phyloP scores from a whole-genome alignment of 1,140 invertebrate genomes.

The Musca domestica region DNA sequence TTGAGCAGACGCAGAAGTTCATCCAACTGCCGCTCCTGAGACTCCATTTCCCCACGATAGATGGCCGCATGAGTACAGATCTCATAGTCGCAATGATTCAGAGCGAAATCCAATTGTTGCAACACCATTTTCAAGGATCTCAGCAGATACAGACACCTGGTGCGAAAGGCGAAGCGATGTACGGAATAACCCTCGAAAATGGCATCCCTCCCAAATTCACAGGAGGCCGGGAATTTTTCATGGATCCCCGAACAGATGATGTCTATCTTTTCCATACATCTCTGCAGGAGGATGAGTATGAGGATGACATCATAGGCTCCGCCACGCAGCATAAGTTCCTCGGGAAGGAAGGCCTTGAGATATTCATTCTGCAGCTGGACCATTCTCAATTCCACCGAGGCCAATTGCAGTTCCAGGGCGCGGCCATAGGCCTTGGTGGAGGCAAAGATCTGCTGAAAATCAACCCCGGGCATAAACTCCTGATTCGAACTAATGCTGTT shows the following conservation, averaged over 20 bases:
- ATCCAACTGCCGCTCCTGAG: conserved; percentile 88
- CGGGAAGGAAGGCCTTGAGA: conserved; percentile 87
- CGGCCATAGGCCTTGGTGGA: conserved; percentile 85
- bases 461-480: conserved; percentile 64
- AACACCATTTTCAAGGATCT: conserved; percentile 72
- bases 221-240: conserved; percentile 67
- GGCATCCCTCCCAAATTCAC: conserved; percentile 64
- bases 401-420: conserved; percentile 88
- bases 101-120: conserved; percentile 68
- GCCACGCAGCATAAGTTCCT: conserved; percentile 84
- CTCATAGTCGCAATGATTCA: conserved; percentile 80
- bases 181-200: conserved; percentile 83
- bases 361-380: conserved; percentile 80
- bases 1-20: conserved; percentile 84
- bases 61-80: conserved; percentile 81
- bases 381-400: conserved; percentile 84
- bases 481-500: conserved; percentile 55
- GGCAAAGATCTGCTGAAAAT: conserved; percentile 86
- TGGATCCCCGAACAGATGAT: conserved; percentile 84
- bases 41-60: conserved; percentile 81
- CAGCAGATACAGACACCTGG: conserved; percentile 77
- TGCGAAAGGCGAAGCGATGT: conserved; percentile 87
- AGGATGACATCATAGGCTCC: conserved; percentile 94
- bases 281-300: conserved; percentile 82
- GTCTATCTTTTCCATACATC: conserved; percentile 87